Evolutionary conservation across 2,888 invertebrate genomes (phyloP).

Genomic region (Platycnemis pennipes): DNA sequence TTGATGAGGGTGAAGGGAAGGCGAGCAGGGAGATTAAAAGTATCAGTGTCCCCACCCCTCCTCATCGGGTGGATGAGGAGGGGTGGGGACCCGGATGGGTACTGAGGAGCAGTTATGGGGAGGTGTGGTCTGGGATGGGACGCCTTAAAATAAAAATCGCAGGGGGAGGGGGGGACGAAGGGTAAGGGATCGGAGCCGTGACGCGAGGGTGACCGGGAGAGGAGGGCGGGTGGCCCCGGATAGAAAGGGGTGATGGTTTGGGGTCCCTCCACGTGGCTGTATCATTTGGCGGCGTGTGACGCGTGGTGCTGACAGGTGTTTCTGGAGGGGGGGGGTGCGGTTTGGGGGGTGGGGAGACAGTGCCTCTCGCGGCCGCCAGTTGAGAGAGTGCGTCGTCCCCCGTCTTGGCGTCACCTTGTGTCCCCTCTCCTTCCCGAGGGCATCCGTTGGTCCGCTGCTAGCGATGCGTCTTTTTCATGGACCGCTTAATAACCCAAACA

Average conservation of each 20-base stretch:
- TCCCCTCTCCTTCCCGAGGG: background rate
- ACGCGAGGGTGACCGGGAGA: background rate
- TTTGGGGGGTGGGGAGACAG: background rate
- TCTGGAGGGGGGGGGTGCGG: background rate
- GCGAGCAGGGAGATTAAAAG: too few species aligned
- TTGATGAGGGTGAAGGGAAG: too few species aligned
- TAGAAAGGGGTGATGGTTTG: background rate
- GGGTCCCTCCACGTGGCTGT: slow-evolving; percentile 43
- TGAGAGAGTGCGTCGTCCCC: background rate
- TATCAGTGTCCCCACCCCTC: too few species aligned
- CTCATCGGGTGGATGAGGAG: too few species aligned
- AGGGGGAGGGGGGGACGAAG: background rate
- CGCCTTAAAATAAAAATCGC: slow-evolving; percentile 39
- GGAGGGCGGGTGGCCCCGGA: background rate
- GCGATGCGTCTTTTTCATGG: background rate
- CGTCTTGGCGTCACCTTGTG: background rate
- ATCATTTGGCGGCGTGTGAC: slow-evolving; percentile 23
- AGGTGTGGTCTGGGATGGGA: background rate
- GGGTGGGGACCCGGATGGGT: background rate
- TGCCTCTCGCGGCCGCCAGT: background rate
- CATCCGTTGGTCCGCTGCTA: background rate
- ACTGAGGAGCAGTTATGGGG: background rate
- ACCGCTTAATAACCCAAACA: slow-evolving; percentile 2
- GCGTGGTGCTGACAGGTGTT: slow-evolving; percentile 42
- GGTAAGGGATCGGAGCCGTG: background rate